Evolutionary conservation across 92 coral and sea anemone species (phyloP).

Genomic region (Virgularia gustaviana): DNA sequence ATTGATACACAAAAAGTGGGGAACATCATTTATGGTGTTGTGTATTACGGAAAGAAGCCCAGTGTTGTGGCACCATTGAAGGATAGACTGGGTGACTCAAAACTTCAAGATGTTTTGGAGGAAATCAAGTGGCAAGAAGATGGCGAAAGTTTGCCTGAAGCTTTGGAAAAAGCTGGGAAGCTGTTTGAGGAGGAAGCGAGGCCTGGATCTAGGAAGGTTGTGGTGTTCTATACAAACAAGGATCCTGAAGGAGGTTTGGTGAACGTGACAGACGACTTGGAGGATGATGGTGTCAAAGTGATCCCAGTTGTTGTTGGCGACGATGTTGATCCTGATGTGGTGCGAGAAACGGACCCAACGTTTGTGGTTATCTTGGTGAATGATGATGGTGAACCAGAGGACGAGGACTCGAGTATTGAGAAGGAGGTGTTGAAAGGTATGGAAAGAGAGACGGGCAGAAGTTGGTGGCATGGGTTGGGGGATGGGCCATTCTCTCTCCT

Average conservation of each 20-base stretch:
- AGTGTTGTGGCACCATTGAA: conserved; percentile 1
- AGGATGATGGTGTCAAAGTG: conserved; percentile 60
- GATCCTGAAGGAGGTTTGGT: conserved; percentile 25
- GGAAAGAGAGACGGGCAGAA: too few relatives aligned
- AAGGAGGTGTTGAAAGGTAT: conserved; percentile 66
- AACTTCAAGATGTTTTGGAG: conserved; percentile 2
- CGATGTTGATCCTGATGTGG: conserved; percentile 48
- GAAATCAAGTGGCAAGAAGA: conserved; percentile 12
- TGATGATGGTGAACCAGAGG: conserved; percentile 52
- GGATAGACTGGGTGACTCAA: conserved; percentile 7
- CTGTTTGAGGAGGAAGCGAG: conserved; percentile 55
- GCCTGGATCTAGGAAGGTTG: conserved; percentile 46
- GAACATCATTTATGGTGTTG: conserved; percentile 12
- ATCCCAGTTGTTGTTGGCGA: conserved; percentile 75
- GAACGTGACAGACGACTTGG: conserved; percentile 38
- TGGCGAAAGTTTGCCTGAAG: conserved; percentile 40
- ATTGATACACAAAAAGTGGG: not conserved
- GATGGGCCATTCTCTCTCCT: too few relatives aligned
- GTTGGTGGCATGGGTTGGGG: too few relatives aligned
- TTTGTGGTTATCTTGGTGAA: conserved; percentile 38
- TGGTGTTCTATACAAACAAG: conserved; percentile 42
- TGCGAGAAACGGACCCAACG: conserved; percentile 58
- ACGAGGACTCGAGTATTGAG: conserved; percentile 53
- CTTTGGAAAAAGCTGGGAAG: conserved; percentile 50
- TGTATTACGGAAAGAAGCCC: conserved; percentile 24